Conservation (phyloP, 2,113 vertebrate genomes). For the Helogale parvula region DNA sequence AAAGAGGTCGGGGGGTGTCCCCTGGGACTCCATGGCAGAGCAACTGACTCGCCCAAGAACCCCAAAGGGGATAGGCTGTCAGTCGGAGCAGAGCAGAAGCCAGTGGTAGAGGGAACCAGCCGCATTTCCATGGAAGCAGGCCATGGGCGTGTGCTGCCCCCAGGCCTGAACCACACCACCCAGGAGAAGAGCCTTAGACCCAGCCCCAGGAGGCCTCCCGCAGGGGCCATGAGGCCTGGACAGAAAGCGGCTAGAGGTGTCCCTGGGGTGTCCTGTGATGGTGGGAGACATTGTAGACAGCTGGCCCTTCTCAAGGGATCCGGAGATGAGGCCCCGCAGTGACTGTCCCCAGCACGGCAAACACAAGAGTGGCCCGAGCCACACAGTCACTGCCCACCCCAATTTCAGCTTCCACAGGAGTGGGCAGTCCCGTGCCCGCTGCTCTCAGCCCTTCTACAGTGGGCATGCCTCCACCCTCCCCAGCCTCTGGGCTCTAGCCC, state of each 20-base stretch:
- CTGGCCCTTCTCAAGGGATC: not conserved
- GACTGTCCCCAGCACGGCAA: not conserved
- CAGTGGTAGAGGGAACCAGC: not conserved
- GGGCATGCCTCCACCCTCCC: not conserved
- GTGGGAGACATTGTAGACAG: not conserved
- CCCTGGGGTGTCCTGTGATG: not conserved
- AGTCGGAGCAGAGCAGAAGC: no score
- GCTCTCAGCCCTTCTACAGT: not conserved
- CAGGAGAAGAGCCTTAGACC: not conserved
- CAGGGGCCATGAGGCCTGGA: not conserved
- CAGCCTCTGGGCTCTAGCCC: not conserved
- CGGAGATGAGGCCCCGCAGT: not conserved
- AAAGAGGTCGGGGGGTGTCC: not conserved
- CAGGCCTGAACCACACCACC: not conserved
- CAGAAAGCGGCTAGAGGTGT: not conserved
- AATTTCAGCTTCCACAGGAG: not conserved
- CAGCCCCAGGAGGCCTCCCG: not conserved
- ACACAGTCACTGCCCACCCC: not conserved
- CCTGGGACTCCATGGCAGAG: not conserved
- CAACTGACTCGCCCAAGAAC: not conserved
- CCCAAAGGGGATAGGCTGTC: not conserved
- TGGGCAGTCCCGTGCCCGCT: rapidly evolving
- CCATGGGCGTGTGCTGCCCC: not conserved
- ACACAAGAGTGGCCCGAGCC: not conserved
- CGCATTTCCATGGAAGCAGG: rapidly evolving